A percentile compares a stretch with the other conserved stretches of the same genome.
Conservation (phyloP, 2,113 vertebrate species). For the Eulacestoma nigropectus region DNA sequence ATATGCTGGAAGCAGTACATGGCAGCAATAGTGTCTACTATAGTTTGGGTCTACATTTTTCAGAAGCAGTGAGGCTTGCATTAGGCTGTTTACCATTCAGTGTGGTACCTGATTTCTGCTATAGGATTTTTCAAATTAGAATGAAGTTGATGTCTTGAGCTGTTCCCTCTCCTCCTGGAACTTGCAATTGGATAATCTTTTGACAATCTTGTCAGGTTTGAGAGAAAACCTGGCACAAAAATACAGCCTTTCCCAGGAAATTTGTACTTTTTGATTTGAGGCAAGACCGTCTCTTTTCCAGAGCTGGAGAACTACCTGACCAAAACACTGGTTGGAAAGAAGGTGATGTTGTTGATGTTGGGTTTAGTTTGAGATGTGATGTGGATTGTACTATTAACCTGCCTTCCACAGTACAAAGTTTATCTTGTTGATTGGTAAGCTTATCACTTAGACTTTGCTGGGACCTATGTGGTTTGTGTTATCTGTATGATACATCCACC, state of each 20-base stretch:
- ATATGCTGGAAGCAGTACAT: background rate
- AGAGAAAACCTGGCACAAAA: background rate
- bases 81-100: background rate
- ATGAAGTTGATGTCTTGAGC: background rate
- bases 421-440: background rate
- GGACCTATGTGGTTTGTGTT: background rate
- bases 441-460: constrained; percentile 17
- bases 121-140: background rate
- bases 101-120: background rate
- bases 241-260: background rate
- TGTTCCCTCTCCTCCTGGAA: background rate
- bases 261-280: background rate
- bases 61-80: background rate
- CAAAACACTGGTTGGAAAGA: background rate
- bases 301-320: background rate
- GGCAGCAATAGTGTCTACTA: background rate
- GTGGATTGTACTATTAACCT: constrained; percentile 34
- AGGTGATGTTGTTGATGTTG: background rate
- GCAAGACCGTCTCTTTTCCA: background rate
- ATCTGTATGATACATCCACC: background rate
- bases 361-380: background rate
- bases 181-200: background rate
- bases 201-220: background rate
- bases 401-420: constrained; percentile 26
- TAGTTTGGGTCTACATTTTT: background rate